A percentile compares a stretch with the other conserved stretches of the same genome.
phyloP scores from a whole-genome alignment of 2,888 invertebrate species.

The Linyphia triangularis region DNA sequence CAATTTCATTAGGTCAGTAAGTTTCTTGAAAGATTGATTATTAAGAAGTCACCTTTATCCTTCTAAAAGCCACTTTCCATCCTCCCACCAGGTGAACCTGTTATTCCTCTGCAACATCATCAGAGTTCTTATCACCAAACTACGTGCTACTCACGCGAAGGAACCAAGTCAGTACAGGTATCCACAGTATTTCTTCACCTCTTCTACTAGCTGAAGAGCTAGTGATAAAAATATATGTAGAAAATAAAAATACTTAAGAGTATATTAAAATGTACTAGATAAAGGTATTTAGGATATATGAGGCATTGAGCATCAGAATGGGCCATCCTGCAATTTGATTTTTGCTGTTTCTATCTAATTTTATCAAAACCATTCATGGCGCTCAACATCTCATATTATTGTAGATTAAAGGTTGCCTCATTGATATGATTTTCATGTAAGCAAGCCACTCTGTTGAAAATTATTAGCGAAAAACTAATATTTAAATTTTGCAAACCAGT shows the following conservation, averaged over 20 bases:
- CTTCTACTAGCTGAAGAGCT: too few species aligned
- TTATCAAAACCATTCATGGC: too few species aligned
- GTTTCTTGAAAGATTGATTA: background rate
- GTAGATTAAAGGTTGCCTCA: background rate
- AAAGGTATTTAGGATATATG: too few species aligned
- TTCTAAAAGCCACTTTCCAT: background rate
- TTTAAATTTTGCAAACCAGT: background rate
- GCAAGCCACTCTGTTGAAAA: background rate
- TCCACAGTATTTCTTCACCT: too few species aligned
- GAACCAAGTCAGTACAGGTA: conserved; percentile 82
- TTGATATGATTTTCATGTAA: background rate
- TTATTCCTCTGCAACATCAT: conserved; percentile 79
- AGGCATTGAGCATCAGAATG: too few species aligned
- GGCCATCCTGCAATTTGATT: too few species aligned
- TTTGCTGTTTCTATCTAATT: too few species aligned
- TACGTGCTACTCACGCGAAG: conserved; percentile 80
- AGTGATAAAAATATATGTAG: too few species aligned
- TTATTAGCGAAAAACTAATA: background rate
- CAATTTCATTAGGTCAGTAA: background rate
- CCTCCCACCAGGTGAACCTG: conserved; percentile 78
- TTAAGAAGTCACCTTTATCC: background rate
- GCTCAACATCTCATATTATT: too few species aligned
- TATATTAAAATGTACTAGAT: too few species aligned
- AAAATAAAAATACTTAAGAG: too few species aligned
- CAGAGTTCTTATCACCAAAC: conserved; percentile 80